Evolutionary conservation across 2,888 invertebrate species (phyloP).

Genomic region (Argyresthia goedartella): DNA sequence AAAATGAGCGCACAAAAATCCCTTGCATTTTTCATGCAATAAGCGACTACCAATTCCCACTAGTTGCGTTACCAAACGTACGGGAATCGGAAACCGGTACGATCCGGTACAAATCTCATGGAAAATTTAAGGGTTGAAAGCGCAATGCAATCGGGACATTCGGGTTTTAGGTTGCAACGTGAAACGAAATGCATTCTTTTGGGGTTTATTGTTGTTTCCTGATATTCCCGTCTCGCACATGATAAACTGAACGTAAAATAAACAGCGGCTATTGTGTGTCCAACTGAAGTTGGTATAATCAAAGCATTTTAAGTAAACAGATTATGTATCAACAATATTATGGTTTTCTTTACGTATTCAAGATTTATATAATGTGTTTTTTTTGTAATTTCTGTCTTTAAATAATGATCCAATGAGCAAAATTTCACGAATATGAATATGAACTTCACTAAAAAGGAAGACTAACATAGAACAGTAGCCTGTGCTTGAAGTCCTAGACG

Average conservation of each 20-base stretch:
- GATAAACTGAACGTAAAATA: neutral
- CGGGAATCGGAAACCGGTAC: constrained; percentile 27
- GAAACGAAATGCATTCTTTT: constrained; percentile 29
- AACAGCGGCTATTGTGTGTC: constrained; percentile 22
- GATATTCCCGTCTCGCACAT: too few species aligned
- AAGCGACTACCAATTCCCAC: constrained; percentile 55
- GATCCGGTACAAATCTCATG: constrained; percentile 31
- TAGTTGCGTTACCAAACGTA: constrained; percentile 44
- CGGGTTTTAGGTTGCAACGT: constrained; percentile 44
- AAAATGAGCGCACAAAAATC: constrained; percentile 57
- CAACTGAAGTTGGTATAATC: too few species aligned
- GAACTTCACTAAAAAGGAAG: too few species aligned
- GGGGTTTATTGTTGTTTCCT: neutral
- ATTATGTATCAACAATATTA: too few species aligned
- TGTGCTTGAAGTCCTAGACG: too few species aligned
- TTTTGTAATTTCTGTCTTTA: too few species aligned
- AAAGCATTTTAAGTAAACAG: too few species aligned
- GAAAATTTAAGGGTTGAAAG: constrained; percentile 56
- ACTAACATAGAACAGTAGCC: too few species aligned
- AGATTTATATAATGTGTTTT: too few species aligned
- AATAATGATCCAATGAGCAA: too few species aligned
- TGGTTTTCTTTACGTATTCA: too few species aligned
- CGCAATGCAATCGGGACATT: constrained; percentile 51
- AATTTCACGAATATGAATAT: too few species aligned
- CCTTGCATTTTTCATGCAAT: constrained; percentile 59